Evolutionary conservation across 2,888 invertebrate genomes (phyloP), one percentile per base, ranked within the genome.

Genomic region (Erynnis tages): DNA sequence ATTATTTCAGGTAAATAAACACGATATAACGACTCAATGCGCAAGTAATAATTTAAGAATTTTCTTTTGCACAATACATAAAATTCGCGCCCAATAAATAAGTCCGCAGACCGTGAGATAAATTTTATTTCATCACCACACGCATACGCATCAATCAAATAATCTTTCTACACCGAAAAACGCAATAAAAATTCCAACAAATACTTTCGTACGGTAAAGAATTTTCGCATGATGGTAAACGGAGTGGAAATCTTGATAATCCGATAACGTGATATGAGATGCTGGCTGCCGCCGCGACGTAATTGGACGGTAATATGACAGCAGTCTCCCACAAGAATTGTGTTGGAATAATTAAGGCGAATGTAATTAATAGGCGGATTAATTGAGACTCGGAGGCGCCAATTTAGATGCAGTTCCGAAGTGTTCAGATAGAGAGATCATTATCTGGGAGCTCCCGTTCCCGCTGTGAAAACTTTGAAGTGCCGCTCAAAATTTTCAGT

Each of bases 161-260:
- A 16, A 16, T 27, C 29, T 52, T 21, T 44, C 38, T 27, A 11
- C 19, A 3, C 43, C 44, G 21, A 52, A 52, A 48, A 44, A 37
- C 29, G 16, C 34, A 41, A 40, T 11, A 21, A 21, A 30, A 35
- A 43, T 41, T 17, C 30, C 29, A 14, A 30, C 52, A 35, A 38
- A 19, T 35, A 44, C 35, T 34, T 48, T 52, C 52, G 27, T 44
- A 23, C 14, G 14, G 34, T 47, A 46, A 47, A 29, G 16, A 38
- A 38, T 30, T 47, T 37, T 48, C 30, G 30, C 38, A 38, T n/a
- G 29, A 30, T 7, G 27, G 37, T 44, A 44, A 52, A 37, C 52
- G 52, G 23, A 37, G 52, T 37, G 52, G 52, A 52, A 52, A 44
- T 43, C 37, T 14, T 32, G 47, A 48, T 48, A 34, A 25, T 25